Evolutionary conservation across 2,888 invertebrate genomes (phyloP), one percentile per base, ranked within the genome.

Genomic region (Rhamnusium bicolor): DNA sequence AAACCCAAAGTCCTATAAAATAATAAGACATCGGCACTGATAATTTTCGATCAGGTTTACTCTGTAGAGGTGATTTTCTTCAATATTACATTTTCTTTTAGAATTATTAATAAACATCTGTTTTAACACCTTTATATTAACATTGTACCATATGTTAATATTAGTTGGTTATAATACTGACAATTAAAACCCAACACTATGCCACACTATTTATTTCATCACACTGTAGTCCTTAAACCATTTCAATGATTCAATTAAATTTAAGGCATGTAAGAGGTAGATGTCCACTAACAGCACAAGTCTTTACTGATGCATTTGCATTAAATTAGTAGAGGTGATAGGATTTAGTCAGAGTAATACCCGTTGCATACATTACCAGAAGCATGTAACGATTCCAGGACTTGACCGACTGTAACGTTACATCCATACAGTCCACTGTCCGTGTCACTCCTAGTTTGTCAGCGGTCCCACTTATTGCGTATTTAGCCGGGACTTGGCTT

Each of bases 381-480:
- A 21, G 60, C 68, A 53, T 68, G 72, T 68, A 72, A 68, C 72
- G 68, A 69, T 62, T 21, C 75, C 74, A 63, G 73, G 69, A 74
- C 61, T 69, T 69, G 74, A 73, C 71, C 74, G 73, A 63, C 76
- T 71, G 77, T 74, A 76, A 77, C 74, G 61, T 65, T 61, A 63
- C 69, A 51, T 74, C 78, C 75, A 74, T 73, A 71, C 67, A 21
- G 67, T 21, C 73, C 32, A 60, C 29, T 51, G 65, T 76, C 68
- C 76, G 67, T 74, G 77, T 78, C 79, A 73, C 69, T 69, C 60
- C 47, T 56, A 69, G 75, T 79, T 84, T 84, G 85, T 83, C 84
- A 84, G 78, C 81, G 81, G 81, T 78, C 81, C 82, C 82, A 85
- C 84, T 85, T 85, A 85, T 84, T 84, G 85, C 84, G 84, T 84